Base-by-base conservation (phyloP, 2,888 invertebrate genomes). In the Cremastobaeus sp. region DNA sequence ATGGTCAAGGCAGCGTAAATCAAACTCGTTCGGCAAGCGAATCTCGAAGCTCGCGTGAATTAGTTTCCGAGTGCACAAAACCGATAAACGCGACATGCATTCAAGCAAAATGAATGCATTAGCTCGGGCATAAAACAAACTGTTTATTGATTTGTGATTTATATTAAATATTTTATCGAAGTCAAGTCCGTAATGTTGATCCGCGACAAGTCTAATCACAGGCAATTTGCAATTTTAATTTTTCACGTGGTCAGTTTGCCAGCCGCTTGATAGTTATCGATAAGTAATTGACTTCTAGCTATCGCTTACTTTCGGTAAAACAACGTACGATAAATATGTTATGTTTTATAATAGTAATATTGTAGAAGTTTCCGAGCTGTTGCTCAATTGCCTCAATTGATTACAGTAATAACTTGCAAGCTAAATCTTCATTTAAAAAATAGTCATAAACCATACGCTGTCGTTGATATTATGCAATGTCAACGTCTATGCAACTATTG, bases 1-100 rank as follows among this genome's bases (percentile, higher is more conserved):
- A 77, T 78, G 65, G 69, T 64, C 32, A 54, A 34, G 37, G 34
- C 62, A 59, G 55, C 50, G 76, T 77, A 79, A 79, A 77, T 79
- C 81, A 82, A 50, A 69, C 68, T 62, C 65, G 75, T 73, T 77
- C 70, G 57, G 39, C 41, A 14, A 32, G 74, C 55, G 71, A 68
- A 74, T 69, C 76, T 71, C 45, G 57, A 57, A 52, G 57, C 65
- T 60, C 35, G 43, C 60, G 57, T 64, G 59, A 65, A 70, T 68
- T 62, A 48, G 60, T 59, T 60, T 14, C 28, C 43, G 37, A 60
- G 54, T 48, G 30, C 43, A 20, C 41, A 20, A 11, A 39, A 11
- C 32, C 41, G 64, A 70, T 66, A 71, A 71, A 66, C 41, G 45
- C 54, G 57, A 62, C 62, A 62, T 35, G 60, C 60, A 65, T 59